Conservation (phyloP, 2,113 vertebrate genomes). For the Dendropsophus ebraccatus region DNA sequence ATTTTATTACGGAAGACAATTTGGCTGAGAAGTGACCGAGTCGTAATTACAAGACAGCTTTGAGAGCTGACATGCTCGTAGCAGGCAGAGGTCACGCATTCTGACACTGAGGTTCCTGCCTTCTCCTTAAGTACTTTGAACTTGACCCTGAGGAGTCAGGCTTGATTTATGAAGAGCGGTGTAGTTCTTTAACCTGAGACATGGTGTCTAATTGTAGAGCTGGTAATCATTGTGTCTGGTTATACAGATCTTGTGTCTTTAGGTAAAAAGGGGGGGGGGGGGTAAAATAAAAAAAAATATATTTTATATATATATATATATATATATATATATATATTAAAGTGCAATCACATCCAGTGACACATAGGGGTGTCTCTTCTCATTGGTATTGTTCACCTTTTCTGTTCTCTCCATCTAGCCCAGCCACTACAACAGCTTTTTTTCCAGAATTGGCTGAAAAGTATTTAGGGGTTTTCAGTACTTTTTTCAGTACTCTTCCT, state of each 20-base stretch:
- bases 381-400: too few species aligned
- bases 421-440: too few species aligned
- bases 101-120: background rate
- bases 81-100: conserved; percentile 3
- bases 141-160: background rate
- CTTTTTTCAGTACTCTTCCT: too few species aligned
- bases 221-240: background rate
- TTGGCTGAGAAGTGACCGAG: conserved; percentile 14
- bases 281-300: background rate
- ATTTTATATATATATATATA: background rate
- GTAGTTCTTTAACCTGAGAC: background rate
- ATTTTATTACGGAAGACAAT: conserved; percentile 21
- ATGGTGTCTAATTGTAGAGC: background rate
- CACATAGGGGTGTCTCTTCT: too few species aligned
- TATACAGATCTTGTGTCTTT: background rate
- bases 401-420: too few species aligned
- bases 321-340: background rate
- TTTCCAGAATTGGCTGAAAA: too few species aligned
- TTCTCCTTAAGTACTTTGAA: conserved; percentile 28
- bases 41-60: conserved; percentile 14
- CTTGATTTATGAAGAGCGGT: background rate
- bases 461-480: too few species aligned
- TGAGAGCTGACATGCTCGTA: conserved; percentile 1
- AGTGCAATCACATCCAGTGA: too few species aligned
- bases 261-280: too few species aligned